Evolutionary conservation across 2,888 invertebrate species (phyloP).

Genomic region (Ceramica pisi): DNA sequence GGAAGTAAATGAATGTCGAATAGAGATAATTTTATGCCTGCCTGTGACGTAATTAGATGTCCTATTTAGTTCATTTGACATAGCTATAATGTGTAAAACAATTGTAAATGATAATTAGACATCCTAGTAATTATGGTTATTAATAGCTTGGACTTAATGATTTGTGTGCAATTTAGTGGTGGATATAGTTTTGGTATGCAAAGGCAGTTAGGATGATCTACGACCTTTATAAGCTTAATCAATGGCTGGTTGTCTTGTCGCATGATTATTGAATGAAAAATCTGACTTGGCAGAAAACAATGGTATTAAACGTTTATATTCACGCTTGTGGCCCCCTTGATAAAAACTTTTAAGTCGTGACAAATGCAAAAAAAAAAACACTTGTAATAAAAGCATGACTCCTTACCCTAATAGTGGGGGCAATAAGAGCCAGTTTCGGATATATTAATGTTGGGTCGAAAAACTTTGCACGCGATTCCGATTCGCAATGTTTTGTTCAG

Average conservation of each 20-base stretch:
- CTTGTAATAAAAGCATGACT: too few species aligned
- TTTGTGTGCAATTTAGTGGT: slow-evolving; percentile 37
- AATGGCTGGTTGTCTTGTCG: neutral
- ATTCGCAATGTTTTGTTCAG: neutral
- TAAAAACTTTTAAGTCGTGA: too few species aligned
- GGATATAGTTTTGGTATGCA: slow-evolving; percentile 8
- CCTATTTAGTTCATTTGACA: slow-evolving; percentile 41
- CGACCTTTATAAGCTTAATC: slow-evolving; percentile 6
- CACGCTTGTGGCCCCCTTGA: too few species aligned
- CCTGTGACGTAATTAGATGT: slow-evolving; percentile 46
- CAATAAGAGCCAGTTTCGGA: too few species aligned
- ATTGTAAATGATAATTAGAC: slow-evolving; percentile 52
- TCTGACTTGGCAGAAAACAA: too few species aligned
- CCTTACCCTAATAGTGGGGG: too few species aligned
- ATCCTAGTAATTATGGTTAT: slow-evolving; percentile 45
- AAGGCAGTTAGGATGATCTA: neutral
- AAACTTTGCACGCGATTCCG: neutral
- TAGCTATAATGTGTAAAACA: slow-evolving; percentile 37
- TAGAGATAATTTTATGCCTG: slow-evolving; percentile 14
- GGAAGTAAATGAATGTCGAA: slow-evolving; percentile 6
- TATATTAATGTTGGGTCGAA: too few species aligned
- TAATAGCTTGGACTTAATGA: slow-evolving; percentile 48
- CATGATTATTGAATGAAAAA: neutral
- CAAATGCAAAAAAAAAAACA: too few species aligned
- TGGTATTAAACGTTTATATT: too few species aligned